Evolutionary conservation across 1,140 invertebrate species (phyloP).

Genomic region (Fopius arisanus): DNA sequence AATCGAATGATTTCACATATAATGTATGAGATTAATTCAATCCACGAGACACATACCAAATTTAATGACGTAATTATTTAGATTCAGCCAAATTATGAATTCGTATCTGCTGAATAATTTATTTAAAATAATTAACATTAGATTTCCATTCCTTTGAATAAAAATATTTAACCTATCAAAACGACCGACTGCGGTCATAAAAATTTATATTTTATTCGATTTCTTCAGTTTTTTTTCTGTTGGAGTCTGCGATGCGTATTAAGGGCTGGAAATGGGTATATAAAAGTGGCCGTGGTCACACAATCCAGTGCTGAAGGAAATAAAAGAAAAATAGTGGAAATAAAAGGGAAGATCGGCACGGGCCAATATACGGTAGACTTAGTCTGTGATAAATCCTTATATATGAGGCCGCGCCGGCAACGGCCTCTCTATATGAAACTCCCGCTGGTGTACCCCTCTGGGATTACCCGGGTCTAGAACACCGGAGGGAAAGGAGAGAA

Average conservation of each 20-base stretch:
- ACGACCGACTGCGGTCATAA: too few species aligned
- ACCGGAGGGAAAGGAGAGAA: conserved; percentile 25
- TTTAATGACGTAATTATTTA: too few species aligned
- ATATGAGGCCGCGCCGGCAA: conserved; percentile 59
- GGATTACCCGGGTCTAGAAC: conserved; percentile 53
- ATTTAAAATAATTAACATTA: too few species aligned
- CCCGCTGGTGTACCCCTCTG: conserved; percentile 52
- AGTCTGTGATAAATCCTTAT: conserved; percentile 64
- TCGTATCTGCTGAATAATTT: too few species aligned
- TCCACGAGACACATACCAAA: too few species aligned
- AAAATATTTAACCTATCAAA: too few species aligned
- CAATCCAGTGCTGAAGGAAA: conserved; percentile 6
- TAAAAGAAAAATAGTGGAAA: conserved; percentile 21
- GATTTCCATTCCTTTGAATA: too few species aligned
- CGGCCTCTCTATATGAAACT: conserved; percentile 59
- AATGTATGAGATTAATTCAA: too few species aligned
- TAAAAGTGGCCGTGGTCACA: background rate
- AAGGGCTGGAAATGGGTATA: background rate
- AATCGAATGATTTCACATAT: too few species aligned
- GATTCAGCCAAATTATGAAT: too few species aligned
- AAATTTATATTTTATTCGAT: background rate
- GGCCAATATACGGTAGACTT: conserved; percentile 63
- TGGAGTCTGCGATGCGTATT: background rate
- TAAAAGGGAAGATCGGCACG: conserved; percentile 50
- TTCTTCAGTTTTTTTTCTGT: background rate